Percentiles rank a stretch among this genome's conserved stretches.
These are phyloP conservation scores for Euzophera pinguis DNA, from an alignment of 2,888 invertebrate species.

Conservation along the genomic window DNA sequence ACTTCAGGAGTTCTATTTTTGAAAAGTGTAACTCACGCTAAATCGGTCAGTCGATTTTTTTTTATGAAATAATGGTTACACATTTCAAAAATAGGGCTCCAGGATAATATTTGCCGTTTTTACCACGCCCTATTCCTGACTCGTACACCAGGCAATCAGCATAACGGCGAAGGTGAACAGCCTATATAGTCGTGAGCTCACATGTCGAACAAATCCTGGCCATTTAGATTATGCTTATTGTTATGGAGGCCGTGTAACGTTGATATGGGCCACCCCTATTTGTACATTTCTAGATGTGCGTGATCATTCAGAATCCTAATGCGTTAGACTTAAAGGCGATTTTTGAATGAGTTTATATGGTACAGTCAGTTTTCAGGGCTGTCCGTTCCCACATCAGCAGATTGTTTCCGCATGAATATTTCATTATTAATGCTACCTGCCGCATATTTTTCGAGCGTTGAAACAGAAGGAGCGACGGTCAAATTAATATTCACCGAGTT, in stretches of 20 bases:
- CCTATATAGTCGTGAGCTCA: constrained; percentile 31
- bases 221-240: constrained; percentile 58
- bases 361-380: constrained; percentile 12
- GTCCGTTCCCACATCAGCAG: constrained; percentile 37
- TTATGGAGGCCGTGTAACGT: constrained; percentile 43
- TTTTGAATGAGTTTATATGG: constrained; percentile 20
- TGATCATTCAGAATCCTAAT: constrained; percentile 27
- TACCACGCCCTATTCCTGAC: not conserved
- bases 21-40: no score
- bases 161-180: constrained; percentile 26
- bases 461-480: constrained; percentile 30
- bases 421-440: constrained; percentile 43
- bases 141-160: constrained; percentile 30
- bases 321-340: constrained; percentile 22
- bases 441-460: constrained; percentile 26
- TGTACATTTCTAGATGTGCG: constrained; percentile 24
- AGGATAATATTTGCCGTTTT: no score
- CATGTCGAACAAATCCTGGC: constrained; percentile 49
- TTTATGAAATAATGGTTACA: no score
- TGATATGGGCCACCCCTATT: constrained; percentile 35
- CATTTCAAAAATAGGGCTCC: no score
- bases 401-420: constrained; percentile 56
- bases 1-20: no score
- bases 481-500: not conserved
- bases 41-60: no score